phyloP scores from a whole-genome alignment of 2,888 invertebrate species.

The Cenopis cana region DNA sequence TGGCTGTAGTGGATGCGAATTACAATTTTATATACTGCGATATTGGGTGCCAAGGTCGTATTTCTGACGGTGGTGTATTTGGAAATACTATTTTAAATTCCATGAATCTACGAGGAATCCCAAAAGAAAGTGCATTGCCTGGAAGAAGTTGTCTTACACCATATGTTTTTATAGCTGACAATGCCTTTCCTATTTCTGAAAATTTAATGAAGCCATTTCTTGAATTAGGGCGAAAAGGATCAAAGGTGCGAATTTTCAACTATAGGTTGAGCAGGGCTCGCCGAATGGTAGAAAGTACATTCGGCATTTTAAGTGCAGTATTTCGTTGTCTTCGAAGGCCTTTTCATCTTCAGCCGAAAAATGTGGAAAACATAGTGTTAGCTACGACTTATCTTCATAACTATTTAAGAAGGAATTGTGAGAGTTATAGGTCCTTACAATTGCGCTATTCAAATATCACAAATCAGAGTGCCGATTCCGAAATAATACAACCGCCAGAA shows the following conservation, averaged over 20 bases:
- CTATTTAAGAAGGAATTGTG: conserved; percentile 49
- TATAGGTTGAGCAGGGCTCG: no score
- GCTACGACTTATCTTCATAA: conserved; percentile 49
- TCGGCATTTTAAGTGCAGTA: conserved; percentile 50
- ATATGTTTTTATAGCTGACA: conserved; percentile 48
- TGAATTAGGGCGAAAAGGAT: conserved; percentile 46
- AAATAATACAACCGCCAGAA: conserved; percentile 47
- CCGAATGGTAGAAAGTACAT: conserved; percentile 51
- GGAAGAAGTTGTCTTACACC: conserved; percentile 14
- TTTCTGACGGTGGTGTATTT: conserved; percentile 46
- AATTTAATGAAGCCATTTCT: conserved; percentile 50
- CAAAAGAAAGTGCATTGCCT: conserved; percentile 24
- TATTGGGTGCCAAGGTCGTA: conserved; percentile 47
- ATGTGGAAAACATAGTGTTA: conserved; percentile 47
- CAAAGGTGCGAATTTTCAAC: conserved; percentile 47
- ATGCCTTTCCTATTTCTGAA: conserved; percentile 48
- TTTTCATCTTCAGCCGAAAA: conserved; percentile 47
- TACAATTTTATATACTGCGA: conserved; percentile 47
- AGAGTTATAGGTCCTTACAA: conserved; percentile 48
- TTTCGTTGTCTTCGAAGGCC: conserved; percentile 49
- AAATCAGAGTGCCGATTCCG: conserved; percentile 47
- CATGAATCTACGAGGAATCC: conserved; percentile 45
- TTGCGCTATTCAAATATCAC: conserved; percentile 48
- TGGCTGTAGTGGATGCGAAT: conserved; percentile 48
- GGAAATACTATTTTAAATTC: conserved; percentile 43